Evolutionary conservation across 2,888 invertebrate species (phyloP), one percentile per base, ranked within the genome.

Genomic region (Pachycephus smyrnensis): DNA sequence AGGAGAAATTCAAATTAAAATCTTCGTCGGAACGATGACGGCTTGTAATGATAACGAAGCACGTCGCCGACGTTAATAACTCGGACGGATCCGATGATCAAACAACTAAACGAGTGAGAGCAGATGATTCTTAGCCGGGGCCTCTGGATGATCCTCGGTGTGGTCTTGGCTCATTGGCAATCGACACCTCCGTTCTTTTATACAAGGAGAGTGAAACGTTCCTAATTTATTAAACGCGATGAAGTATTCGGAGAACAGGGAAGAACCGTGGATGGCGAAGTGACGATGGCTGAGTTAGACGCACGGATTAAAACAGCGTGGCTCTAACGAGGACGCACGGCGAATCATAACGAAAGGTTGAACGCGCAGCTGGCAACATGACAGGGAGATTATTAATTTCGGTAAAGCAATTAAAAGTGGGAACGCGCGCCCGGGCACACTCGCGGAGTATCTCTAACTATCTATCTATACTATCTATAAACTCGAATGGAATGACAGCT

Each of bases 1-100:
- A 81, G 84, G 74, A 74, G 86, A 84, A 81, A 84, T 80, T 81
- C 80, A 79, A 86, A 86, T 85, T 85, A 84, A 86, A 86, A 86
- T 84, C 37, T 15, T 32, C 80, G 81, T 80, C 84, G 75, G 82
- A 68, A 31, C 71, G 71, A 71, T 71, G 71, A 71, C 71, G 71
- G 71, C 32, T 31, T 30, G 83, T 84, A 84, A 83, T 86, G 85
- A 82, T 85, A 86, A 86, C 86, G 86, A 84, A 80, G 79, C 82
- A 71, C 79, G 80, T 77, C 80, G 75, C 74, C 78, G 82, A 82
- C 79, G 82, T 81, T 86, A 86, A 86, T 84, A 85, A 83, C 82
- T 73, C 80, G 86, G 86, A 80, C 74, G 85, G 84, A 84, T 84
- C 86, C 4, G 55, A 55, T 23, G 55, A 55, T 55, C 55, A 9